Conservation (phyloP, 2,113 vertebrate species). For the Halcyon malimbica region DNA sequence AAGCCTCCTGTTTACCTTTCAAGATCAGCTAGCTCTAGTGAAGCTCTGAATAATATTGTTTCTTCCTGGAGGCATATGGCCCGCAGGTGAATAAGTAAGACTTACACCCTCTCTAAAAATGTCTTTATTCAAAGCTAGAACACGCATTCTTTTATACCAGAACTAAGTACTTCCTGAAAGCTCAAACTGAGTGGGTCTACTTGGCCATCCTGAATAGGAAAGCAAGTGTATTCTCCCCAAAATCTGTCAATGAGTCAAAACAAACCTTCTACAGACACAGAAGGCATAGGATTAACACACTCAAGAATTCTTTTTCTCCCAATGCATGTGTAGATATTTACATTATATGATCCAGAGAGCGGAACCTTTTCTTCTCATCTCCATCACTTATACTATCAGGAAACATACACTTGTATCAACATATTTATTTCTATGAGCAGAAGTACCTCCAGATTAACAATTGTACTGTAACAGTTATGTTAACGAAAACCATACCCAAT, state of each 20-base stretch:
- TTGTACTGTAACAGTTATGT: neutral
- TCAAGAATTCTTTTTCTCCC: neutral
- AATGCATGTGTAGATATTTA: neutral
- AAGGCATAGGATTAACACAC: neutral
- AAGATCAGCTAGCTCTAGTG: neutral
- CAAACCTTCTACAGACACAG: neutral
- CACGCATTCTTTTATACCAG: neutral
- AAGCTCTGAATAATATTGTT: neutral
- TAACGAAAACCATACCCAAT: neutral
- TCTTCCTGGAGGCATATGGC: neutral
- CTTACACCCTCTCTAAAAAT: neutral
- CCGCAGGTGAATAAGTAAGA: neutral
- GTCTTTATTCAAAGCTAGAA: neutral
- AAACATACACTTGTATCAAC: neutral
- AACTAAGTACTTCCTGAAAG: neutral
- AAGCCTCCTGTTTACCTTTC: neutral
- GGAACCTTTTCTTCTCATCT: neutral
- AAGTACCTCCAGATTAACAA: neutral
- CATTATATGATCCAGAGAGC: neutral
- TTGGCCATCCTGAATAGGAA: neutral
- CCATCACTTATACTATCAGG: neutral
- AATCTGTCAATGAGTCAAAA: neutral
- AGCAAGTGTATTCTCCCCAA: neutral
- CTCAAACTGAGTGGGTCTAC: neutral
- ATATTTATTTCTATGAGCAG: neutral